Evolutionary conservation across 2,888 invertebrate genomes (phyloP).

Genomic region (Furcula furcula): DNA sequence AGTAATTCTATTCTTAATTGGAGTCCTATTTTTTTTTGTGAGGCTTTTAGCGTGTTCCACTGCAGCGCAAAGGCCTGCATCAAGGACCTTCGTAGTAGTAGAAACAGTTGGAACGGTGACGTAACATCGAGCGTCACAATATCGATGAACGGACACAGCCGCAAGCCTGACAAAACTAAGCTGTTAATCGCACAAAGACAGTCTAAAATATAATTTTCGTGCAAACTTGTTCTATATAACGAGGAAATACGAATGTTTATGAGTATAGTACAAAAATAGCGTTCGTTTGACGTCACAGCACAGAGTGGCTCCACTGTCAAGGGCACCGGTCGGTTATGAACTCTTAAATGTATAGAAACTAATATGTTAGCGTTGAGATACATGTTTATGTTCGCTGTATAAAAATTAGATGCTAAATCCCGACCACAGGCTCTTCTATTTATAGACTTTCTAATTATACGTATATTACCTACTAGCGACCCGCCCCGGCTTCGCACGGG

Average conservation of each 20-base stretch:
- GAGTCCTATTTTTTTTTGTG: too few species aligned
- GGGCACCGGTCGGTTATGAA: constrained; percentile 18
- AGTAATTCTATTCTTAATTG: too few species aligned
- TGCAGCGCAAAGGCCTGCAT: too few species aligned
- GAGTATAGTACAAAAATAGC: constrained; percentile 31
- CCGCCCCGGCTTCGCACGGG: too few species aligned
- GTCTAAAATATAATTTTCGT: constrained; percentile 11
- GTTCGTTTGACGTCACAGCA: constrained; percentile 27
- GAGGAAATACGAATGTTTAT: constrained; percentile 40
- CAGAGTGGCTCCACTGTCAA: constrained; percentile 30
- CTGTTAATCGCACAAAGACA: constrained; percentile 1
- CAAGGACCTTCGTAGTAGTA: too few species aligned
- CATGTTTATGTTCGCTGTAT: too few species aligned
- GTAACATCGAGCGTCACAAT: background rate
- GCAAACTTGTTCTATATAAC: constrained; percentile 16
- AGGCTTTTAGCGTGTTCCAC: too few species aligned
- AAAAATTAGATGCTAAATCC: too few species aligned
- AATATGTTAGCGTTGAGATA: too few species aligned
- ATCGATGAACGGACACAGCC: background rate
- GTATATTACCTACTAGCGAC: too few species aligned
- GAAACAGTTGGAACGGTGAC: background rate
- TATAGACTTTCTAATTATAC: too few species aligned
- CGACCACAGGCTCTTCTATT: too few species aligned
- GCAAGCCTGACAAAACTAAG: background rate
- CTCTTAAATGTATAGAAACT: constrained; percentile 10